Percentiles rank a stretch among this genome's conserved stretches.
Conservation (phyloP, 2,113 vertebrate genomes). For the Indicator indicator region DNA sequence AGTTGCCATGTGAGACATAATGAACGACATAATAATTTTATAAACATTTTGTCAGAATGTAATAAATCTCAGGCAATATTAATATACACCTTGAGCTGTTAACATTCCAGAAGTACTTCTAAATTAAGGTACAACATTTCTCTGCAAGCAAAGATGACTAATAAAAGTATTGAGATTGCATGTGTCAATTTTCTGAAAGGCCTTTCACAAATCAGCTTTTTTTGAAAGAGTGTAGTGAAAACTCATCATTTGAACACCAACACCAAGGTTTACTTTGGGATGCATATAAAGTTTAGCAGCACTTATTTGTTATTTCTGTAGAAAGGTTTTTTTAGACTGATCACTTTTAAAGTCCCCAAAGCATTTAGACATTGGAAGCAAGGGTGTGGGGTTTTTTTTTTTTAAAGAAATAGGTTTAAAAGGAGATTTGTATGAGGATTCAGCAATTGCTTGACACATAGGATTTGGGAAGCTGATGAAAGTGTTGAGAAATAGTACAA, state of each 20-base stretch:
- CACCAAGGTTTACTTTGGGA: neutral
- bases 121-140: neutral
- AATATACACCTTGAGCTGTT: neutral
- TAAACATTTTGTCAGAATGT: neutral
- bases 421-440: slow-evolving; percentile 61
- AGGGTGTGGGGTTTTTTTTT: neutral
- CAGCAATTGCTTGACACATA: slow-evolving; percentile 25
- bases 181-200: neutral
- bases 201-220: neutral
- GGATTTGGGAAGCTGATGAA: slow-evolving; percentile 61
- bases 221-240: neutral
- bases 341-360: neutral
- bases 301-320: neutral
- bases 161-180: neutral
- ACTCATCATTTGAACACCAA: neutral
- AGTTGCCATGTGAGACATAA: neutral
- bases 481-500: neutral
- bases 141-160: neutral
- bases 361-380: slow-evolving; percentile 16
- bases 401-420: slow-evolving; percentile 49
- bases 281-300: neutral
- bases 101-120: neutral
- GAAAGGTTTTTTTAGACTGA: neutral
- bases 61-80: neutral
- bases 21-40: neutral